Percentiles rank a stretch among this genome's conserved stretches.
phyloP scores from a whole-genome alignment of 2,797 vertebrate species.

The Sorex maritimensis region DNA sequence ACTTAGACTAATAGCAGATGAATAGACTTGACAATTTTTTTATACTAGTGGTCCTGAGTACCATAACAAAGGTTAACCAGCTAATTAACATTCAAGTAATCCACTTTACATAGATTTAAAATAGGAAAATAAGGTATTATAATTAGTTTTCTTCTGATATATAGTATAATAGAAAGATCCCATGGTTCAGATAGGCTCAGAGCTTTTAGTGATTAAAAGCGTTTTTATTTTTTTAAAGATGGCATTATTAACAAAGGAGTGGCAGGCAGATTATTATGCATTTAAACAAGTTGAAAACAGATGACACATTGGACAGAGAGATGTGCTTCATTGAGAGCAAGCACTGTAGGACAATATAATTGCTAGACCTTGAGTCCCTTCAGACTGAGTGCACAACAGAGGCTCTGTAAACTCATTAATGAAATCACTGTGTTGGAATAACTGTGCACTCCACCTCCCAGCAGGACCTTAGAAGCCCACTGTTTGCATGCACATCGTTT shows the following conservation, averaged over 20 bases:
- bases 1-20: constrained; percentile 48
- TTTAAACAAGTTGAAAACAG: constrained; percentile 36
- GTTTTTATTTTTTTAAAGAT: not conserved
- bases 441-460: not conserved
- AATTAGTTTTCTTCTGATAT: not conserved
- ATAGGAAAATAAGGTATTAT: not conserved
- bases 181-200: not conserved
- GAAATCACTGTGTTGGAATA: not conserved
- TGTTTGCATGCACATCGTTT: not conserved
- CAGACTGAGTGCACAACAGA: not conserved
- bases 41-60: not conserved
- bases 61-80: constrained; percentile 50
- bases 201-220: not conserved
- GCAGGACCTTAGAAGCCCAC: not conserved
- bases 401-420: not conserved
- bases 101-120: constrained; percentile 43
- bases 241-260: not conserved
- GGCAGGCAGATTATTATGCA: not conserved
- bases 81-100: constrained; percentile 10
- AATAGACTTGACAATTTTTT: constrained; percentile 51
- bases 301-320: not conserved
- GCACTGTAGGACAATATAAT: not conserved
- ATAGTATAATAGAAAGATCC: not conserved
- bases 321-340: not conserved
- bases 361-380: not conserved